Evolutionary conservation across 2,113 vertebrate genomes (phyloP), one percentile per base, ranked within the genome.

Genomic region (Anoplopoma fimbria): DNA sequence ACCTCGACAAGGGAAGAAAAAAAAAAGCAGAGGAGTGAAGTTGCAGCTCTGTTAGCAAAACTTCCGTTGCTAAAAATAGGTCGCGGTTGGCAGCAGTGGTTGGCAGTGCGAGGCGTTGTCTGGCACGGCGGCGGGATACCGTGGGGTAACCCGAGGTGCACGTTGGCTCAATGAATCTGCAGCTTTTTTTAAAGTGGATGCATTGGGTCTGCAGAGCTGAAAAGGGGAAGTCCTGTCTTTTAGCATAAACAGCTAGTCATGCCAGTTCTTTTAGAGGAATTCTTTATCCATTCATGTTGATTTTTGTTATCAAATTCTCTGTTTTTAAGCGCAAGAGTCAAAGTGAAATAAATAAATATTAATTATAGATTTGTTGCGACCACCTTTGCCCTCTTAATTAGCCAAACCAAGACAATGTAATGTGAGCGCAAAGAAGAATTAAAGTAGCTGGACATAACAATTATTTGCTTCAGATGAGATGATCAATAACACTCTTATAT

Each of bases 51-150:
- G 75, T 74, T 34, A n/a, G 83, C 2, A 40, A 79, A 40, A 80
- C 91, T 77, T 85, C 87, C 76, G 77, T 27, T 68, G 47, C 88
- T 91, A 90, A 89, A 92, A 88, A 85, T 85, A 88, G 81, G 12
- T 2, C 73, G 51, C 0, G 40, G 8, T 67, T 85, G 83, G 77
- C 89, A 75, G 63, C 1, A 0, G 53, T 17, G 33, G 63, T 6
- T 80, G 84, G 79, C 79, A 79, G 0, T 15, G 21, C 17, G 1
- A 27, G 53, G 69, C 13, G 80, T 49, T 6, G 69, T 88, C 80
- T 69, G 85, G 73, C 79, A 34, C 5, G 25, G 80, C 7, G 81
- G 76, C 4, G 34, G 83, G 75, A 83, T 60, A 81, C 51, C 14
- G 51, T 2, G 75, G 62, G 65, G 73, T 60, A 72, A 88, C 72